These are phyloP conservation scores for Myotis planiceps DNA, from an alignment of 2,797 vertebrate species.

Conservation along the genomic window DNA sequence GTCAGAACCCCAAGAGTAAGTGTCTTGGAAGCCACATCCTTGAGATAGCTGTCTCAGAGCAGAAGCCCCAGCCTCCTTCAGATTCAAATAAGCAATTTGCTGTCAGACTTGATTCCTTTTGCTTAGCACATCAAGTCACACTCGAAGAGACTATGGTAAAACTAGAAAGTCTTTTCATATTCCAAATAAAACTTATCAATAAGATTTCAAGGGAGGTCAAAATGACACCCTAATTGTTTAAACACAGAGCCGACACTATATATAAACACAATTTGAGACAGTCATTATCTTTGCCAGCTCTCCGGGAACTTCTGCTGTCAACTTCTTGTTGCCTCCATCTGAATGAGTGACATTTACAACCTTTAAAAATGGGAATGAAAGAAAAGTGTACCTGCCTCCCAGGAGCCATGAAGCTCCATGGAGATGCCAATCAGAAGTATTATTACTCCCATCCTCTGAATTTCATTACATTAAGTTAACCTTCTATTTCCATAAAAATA, in stretches of 20 bases:
- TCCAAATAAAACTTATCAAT: not conserved
- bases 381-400: not conserved
- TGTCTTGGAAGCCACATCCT: not conserved
- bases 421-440: constrained; percentile 24
- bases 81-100: not conserved
- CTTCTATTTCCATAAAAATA: not conserved
- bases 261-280: constrained; percentile 29
- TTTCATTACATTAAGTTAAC: not conserved
- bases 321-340: not conserved
- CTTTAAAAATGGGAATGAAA: not conserved
- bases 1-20: not conserved
- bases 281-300: not conserved
- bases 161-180: not conserved
- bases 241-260: not conserved
- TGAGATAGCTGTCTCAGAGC: not conserved
- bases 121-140: not conserved
- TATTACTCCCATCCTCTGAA: not conserved
- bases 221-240: not conserved
- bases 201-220: not conserved
- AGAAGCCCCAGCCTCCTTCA: not conserved
- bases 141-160: not conserved
- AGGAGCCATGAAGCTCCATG: not conserved
- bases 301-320: constrained; percentile 3
- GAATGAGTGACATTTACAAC: constrained; percentile 41
- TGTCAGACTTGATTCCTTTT: not conserved